phyloP scores from a whole-genome alignment of 2,888 invertebrate genomes.

The Magallana nippona region DNA sequence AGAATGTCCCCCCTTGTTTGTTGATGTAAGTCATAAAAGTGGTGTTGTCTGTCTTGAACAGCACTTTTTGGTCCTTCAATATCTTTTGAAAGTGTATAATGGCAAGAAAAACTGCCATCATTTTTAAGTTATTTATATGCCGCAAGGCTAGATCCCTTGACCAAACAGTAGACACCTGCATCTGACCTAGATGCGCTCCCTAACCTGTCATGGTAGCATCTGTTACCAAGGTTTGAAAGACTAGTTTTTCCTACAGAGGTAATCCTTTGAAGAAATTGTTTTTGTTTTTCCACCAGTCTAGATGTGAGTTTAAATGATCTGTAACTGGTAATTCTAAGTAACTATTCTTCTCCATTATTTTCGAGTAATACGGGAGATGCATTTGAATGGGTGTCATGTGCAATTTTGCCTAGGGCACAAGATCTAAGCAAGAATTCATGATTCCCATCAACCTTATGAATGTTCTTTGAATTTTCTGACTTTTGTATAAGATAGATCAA shows the following conservation, averaged over 20 bases:
- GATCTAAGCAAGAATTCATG: neutral
- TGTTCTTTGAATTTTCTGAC: neutral
- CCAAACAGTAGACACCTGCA: slow-evolving; percentile 15
- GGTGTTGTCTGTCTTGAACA: no score
- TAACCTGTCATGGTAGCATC: slow-evolving; percentile 9
- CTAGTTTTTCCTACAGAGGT: neutral
- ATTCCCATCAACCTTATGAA: neutral
- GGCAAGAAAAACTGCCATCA: slow-evolving; percentile 29
- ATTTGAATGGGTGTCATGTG: neutral
- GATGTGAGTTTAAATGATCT: slow-evolving; percentile 8
- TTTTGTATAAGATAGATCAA: no score
- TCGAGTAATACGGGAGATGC: neutral
- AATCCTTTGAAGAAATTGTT: neutral
- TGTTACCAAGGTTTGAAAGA: neutral
- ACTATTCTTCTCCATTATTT: neutral
- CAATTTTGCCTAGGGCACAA: slow-evolving; percentile 3
- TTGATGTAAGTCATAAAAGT: no score
- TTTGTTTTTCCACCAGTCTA: slow-evolving; percentile 16
- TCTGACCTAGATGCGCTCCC: slow-evolving; percentile 38
- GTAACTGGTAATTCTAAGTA: neutral
- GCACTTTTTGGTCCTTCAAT: neutral
- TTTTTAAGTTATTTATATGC: slow-evolving; percentile 29
- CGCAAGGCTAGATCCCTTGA: neutral
- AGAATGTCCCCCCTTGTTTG: neutral
- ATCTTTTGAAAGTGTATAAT: neutral